These are phyloP conservation scores for Paracanthobrama guichenoti DNA, from an alignment of 2,113 vertebrate species.

Conservation along the genomic window DNA sequence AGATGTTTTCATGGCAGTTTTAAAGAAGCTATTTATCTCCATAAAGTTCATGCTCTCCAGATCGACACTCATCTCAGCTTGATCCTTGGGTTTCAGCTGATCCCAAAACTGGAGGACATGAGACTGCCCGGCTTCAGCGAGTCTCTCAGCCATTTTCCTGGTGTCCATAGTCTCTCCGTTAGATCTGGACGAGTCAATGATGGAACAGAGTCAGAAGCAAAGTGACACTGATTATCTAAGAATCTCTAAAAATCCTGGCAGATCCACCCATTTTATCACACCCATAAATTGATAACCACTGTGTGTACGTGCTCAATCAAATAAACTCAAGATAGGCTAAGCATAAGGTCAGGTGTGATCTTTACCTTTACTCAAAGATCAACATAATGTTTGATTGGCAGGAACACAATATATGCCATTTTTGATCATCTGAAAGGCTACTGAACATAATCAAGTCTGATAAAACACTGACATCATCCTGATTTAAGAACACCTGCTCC, in stretches of 20 bases:
- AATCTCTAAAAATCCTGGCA: not conserved
- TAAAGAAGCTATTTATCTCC: slow-evolving; percentile 84
- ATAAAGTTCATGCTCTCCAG: slow-evolving; percentile 80
- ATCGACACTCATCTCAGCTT: slow-evolving; percentile 70
- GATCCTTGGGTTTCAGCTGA: slow-evolving; percentile 74
- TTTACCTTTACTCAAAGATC: not conserved
- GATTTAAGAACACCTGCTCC: not conserved
- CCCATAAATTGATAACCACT: slow-evolving; percentile 35
- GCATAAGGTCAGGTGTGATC: not conserved
- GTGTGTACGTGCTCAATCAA: slow-evolving; percentile 6
- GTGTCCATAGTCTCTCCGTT: slow-evolving; percentile 43
- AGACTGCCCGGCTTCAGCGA: slow-evolving; percentile 78
- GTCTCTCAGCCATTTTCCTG: slow-evolving; percentile 60
- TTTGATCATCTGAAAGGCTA: not conserved
- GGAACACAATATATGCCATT: not conserved
- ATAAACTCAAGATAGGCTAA: not conserved
- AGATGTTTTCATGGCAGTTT: slow-evolving; percentile 75
- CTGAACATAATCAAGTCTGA: not conserved
- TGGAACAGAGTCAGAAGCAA: not conserved
- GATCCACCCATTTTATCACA: not conserved
- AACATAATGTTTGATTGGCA: not conserved
- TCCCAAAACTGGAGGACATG: slow-evolving; percentile 87
- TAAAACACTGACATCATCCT: not conserved
- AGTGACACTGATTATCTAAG: slow-evolving; percentile 4
- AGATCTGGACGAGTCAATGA: slow-evolving; percentile 35